Conservation (phyloP, 2,888 invertebrate species). For the Andrena flavipes region DNA sequence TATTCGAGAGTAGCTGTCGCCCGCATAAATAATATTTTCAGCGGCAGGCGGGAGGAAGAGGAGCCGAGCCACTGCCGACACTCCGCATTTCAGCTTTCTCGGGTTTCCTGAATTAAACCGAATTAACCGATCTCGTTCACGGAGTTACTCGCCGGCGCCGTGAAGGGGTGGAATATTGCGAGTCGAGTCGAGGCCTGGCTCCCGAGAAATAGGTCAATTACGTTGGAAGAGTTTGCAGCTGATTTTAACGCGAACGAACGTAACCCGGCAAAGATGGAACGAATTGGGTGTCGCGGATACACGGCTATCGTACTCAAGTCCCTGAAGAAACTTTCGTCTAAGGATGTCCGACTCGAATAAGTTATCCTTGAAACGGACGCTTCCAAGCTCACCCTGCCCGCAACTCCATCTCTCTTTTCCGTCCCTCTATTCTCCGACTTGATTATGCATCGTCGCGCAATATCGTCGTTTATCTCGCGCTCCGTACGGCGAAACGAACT, state of each 20-base stretch:
- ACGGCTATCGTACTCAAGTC: not conserved
- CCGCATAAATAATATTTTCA: not conserved
- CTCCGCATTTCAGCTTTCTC: not conserved
- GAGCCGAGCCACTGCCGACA: not conserved
- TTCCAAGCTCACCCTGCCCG: slow-evolving; percentile 10
- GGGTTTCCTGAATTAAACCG: slow-evolving; percentile 18
- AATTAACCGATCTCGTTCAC: slow-evolving; percentile 37
- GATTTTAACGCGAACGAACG: slow-evolving; percentile 43
- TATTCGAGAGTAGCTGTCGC: not conserved
- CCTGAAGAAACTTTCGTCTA: slow-evolving; percentile 27
- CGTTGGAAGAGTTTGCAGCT: slow-evolving; percentile 34
- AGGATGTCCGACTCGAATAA: slow-evolving; percentile 35
- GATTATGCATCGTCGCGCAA: slow-evolving; percentile 32
- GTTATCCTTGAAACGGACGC: slow-evolving; percentile 50
- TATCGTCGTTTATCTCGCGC: slow-evolving; percentile 6
- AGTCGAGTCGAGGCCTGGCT: not conserved
- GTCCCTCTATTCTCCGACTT: slow-evolving; percentile 16
- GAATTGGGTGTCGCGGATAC: not conserved
- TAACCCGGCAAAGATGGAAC: slow-evolving; percentile 1
- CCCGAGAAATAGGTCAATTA: slow-evolving; percentile 47
- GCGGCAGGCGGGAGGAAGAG: not conserved
- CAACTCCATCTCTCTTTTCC: slow-evolving; percentile 4
- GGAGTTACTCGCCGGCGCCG: slow-evolving; percentile 9
- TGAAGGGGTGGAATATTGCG: slow-evolving; percentile 42
- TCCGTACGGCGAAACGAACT: too few relatives aligned